Evolutionary conservation across 1,140 invertebrate genomes (phyloP).

Genomic region (Lithobius niger): DNA sequence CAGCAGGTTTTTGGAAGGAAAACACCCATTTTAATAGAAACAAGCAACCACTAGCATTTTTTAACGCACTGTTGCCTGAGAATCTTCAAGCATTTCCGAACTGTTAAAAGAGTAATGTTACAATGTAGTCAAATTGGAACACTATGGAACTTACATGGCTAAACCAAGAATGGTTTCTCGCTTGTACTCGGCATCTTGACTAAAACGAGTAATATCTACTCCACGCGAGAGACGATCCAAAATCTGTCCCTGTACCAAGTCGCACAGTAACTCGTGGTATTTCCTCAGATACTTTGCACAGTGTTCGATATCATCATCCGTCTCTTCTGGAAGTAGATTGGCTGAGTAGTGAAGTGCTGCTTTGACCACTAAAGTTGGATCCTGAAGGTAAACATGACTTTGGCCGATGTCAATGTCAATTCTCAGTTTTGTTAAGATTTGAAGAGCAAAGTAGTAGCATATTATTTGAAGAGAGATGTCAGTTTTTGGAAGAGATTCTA

Average conservation of each 20-base stretch:
- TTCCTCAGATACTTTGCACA: slow-evolving; percentile 20
- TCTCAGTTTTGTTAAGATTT: slow-evolving; percentile 14
- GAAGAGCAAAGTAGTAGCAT: slow-evolving; percentile 30
- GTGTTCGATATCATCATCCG: slow-evolving; percentile 16
- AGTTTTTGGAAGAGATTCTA: slow-evolving; percentile 25
- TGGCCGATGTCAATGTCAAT: not conserved
- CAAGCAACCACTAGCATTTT: too few species aligned
- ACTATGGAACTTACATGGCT: slow-evolving; percentile 35
- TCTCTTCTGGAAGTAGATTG: not conserved
- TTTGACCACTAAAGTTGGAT: not conserved
- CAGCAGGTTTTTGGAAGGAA: too few species aligned
- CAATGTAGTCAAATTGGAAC: too few species aligned
- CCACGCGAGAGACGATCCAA: slow-evolving; percentile 32
- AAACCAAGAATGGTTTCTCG: slow-evolving; percentile 38
- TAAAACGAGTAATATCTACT: slow-evolving; percentile 35
- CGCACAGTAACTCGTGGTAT: slow-evolving; percentile 29
- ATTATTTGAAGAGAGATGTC: slow-evolving; percentile 28
- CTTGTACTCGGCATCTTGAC: slow-evolving; percentile 34
- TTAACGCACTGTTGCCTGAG: not conserved
- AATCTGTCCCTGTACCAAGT: slow-evolving; percentile 32
- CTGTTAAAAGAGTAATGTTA: not conserved
- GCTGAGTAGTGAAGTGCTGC: not conserved
- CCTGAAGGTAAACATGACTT: not conserved
- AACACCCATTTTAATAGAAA: too few species aligned
- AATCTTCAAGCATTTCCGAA: not conserved